Conservation (phyloP, 2,888 invertebrate genomes). For the Lithosia quadra region DNA sequence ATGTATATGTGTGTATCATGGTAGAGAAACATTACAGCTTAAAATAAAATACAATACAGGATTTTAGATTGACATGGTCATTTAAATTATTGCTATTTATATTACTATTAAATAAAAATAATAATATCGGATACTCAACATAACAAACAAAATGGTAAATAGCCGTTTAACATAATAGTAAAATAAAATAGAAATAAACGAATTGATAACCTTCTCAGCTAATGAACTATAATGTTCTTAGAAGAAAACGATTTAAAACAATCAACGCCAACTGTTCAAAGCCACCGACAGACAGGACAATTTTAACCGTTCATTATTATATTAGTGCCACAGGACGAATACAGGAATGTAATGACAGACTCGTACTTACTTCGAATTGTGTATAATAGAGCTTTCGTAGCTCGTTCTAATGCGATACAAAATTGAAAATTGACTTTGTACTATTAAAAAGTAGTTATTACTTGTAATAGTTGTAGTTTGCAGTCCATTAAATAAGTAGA, state of each 20-base stretch:
- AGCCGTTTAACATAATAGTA: too few species aligned
- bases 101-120: too few species aligned
- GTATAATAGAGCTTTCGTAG: slow-evolving; percentile 27
- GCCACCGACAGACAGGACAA: neutral
- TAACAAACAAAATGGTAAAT: too few species aligned
- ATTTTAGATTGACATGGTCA: too few species aligned
- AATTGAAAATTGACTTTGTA: slow-evolving; percentile 33
- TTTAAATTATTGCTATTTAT: too few species aligned
- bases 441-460: neutral
- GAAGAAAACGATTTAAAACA: neutral
- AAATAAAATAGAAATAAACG: too few species aligned
- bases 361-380: slow-evolving; percentile 30
- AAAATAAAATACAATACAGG: too few species aligned
- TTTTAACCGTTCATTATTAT: slow-evolving; percentile 20
- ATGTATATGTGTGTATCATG: too few species aligned
- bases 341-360: slow-evolving; percentile 24
- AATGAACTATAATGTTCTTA: neutral
- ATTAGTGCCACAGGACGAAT: slow-evolving; percentile 37
- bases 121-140: too few species aligned
- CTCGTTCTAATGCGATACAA: slow-evolving; percentile 42
- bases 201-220: neutral
- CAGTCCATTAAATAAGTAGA: too few species aligned
- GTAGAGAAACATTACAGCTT: too few species aligned
- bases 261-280: neutral
- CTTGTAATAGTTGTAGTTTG: neutral